These are phyloP conservation scores for Choristoneura fumiferana DNA, from an alignment of 1,140 invertebrate species.

Conservation along the genomic window DNA sequence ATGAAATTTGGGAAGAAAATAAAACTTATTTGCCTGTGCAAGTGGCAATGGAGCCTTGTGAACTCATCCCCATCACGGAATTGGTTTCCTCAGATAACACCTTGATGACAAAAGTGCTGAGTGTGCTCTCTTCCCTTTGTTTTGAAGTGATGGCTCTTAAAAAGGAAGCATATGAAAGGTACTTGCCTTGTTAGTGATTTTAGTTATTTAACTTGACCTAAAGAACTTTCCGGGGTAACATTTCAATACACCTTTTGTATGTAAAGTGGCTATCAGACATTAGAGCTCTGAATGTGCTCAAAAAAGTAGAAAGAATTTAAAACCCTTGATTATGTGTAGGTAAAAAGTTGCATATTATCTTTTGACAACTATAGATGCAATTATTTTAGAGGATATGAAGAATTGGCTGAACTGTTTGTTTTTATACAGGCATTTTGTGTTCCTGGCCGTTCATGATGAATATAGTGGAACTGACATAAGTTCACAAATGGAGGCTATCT, in stretches of 20 bases:
- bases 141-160: slow-evolving; percentile 86
- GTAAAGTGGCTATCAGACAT: too few species aligned
- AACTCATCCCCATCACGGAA: slow-evolving; percentile 83
- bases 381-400: too few species aligned
- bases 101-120: slow-evolving; percentile 89
- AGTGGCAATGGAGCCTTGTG: slow-evolving; percentile 74
- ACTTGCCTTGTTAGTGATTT: too few species aligned
- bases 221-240: too few species aligned
- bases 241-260: too few species aligned
- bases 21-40: slow-evolving; percentile 82
- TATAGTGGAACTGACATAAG: slow-evolving; percentile 52
- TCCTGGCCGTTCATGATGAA: slow-evolving; percentile 67
- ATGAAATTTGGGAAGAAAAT: slow-evolving; percentile 50
- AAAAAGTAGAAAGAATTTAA: too few species aligned
- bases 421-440: slow-evolving; percentile 62
- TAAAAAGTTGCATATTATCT: too few species aligned
- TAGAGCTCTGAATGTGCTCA: too few species aligned
- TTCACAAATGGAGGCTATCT: slow-evolving; percentile 78
- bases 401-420: not conserved
- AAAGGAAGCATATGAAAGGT: slow-evolving; percentile 83
- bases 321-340: too few species aligned
- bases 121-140: slow-evolving; percentile 88
- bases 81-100: slow-evolving; percentile 90
- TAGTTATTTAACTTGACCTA: too few species aligned
- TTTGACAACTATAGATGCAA: too few species aligned